These are phyloP conservation scores for Linyphia triangularis DNA, from an alignment of 2,888 invertebrate species.

Conservation along the genomic window DNA sequence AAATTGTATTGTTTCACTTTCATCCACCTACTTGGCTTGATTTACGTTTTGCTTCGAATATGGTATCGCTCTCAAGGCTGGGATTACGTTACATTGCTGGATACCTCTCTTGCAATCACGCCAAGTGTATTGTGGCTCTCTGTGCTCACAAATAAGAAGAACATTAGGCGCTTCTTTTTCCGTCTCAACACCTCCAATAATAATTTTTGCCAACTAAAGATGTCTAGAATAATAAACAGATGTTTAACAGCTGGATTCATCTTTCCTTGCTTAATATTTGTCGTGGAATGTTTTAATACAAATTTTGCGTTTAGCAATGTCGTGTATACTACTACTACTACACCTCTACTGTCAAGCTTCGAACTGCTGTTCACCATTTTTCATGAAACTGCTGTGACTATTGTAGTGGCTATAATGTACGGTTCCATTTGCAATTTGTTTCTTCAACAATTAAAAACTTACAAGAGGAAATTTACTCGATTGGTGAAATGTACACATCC, in stretches of 20 bases:
- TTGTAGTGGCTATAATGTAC: background rate
- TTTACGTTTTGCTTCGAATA: background rate
- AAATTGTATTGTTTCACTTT: background rate
- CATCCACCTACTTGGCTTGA: background rate
- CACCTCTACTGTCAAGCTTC: background rate
- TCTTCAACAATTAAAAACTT: background rate
- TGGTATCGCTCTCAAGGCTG: background rate
- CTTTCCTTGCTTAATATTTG: background rate
- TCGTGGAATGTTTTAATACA: background rate
- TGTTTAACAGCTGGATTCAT: background rate
- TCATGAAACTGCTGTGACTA: background rate
- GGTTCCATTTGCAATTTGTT: background rate
- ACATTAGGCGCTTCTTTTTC: background rate
- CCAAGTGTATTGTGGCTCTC: background rate
- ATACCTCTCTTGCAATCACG: background rate
- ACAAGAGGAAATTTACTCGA: background rate
- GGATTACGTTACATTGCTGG: background rate
- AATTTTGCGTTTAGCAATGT: background rate
- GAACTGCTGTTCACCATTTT: background rate
- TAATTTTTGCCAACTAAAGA: background rate
- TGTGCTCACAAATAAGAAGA: background rate
- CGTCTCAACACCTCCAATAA: background rate
- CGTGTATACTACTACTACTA: background rate
- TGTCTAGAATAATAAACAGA: background rate
- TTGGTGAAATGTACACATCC: background rate